These are phyloP conservation scores for Autographa pulchrina DNA, from an alignment of 2,888 invertebrate genomes.

Conservation along the genomic window DNA sequence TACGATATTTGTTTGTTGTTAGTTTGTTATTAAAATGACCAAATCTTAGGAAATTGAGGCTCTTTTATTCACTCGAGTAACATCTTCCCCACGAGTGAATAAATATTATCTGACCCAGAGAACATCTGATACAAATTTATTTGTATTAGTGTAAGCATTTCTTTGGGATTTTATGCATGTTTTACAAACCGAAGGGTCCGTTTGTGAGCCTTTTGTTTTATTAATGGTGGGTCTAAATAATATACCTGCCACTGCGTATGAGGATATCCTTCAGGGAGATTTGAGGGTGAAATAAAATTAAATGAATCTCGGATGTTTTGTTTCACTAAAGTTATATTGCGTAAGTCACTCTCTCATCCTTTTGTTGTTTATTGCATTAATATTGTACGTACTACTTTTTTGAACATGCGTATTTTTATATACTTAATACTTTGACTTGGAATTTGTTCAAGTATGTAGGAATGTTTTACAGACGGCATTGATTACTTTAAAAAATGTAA, in stretches of 20 bases:
- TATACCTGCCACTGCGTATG: constrained; percentile 8
- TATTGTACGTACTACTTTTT: not conserved
- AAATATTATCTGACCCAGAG: constrained; percentile 14
- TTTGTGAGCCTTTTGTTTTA: constrained; percentile 8
- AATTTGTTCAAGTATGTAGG: too few species aligned
- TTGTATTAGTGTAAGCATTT: constrained; percentile 6
- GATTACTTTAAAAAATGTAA: too few species aligned
- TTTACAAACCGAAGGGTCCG: not conserved
- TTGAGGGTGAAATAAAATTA: not conserved
- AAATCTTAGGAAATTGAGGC: not conserved
- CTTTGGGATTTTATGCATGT: not conserved
- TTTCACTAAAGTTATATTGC: not conserved
- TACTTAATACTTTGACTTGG: too few species aligned
- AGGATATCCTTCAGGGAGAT: not conserved
- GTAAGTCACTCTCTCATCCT: not conserved
- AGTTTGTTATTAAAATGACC: not conserved
- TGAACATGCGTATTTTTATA: too few species aligned
- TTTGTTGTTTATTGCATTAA: not conserved
- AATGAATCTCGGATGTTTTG: constrained; percentile 5
- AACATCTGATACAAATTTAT: constrained; percentile 21
- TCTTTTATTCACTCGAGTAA: constrained; percentile 12
- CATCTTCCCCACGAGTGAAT: constrained; percentile 16
- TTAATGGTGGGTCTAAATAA: not conserved
- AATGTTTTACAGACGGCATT: too few species aligned
- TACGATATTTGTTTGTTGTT: not conserved